Base-by-base conservation (phyloP, 2,888 invertebrate genomes). In the Anagyrus pseudococci region DNA sequence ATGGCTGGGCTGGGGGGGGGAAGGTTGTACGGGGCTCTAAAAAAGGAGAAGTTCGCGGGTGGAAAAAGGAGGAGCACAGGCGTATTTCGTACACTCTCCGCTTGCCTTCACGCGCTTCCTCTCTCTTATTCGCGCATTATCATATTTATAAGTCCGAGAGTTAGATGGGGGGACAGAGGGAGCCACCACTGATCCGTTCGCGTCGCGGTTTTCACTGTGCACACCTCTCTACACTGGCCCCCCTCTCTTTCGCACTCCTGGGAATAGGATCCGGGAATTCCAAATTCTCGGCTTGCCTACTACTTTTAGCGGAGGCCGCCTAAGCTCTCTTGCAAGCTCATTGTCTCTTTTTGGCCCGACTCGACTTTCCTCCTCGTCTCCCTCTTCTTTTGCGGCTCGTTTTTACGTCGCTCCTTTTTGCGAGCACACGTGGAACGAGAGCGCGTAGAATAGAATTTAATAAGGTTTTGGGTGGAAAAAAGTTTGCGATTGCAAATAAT, bases 101-200 rank as follows among this genome's bases (percentile, higher is more conserved):
- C n/a, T 3, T 2, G 23, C 26, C 4, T 66, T 71, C 70, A 68
- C 70, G 67, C 62, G 65, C 58, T 17, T 37, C 41, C 25, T 23
- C 41, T 49, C 50, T 40, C 46, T 54, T 40, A n/a, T 60, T 71
- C 69, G 72, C 68, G 71, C 75, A 80, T 80, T 80, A 80, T 79
- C 79, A 80, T 79, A 80, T 80, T 79, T 79, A 80, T 80, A 79
- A 80, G 76, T 75, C 70, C 67, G 44, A 64, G 58, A 63, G 61
- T 55, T 52, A 54, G 49, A 54, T 19, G 46, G 20, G 26, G 19
- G n/a, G 52, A 52, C 29, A 15, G 48, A 22, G 29, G n/a, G 48
- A 26, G 23, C 4, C 15, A 8, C n/a, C 33, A 29, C 20, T 20
- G 44, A 20, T 19, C 44, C 22, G 19, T 20, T 44, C 22, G 19